Evolutionary conservation across 1,140 invertebrate genomes (phyloP), one percentile per base, ranked within the genome.

Genomic region (Neocloeon triangulifer): DNA sequence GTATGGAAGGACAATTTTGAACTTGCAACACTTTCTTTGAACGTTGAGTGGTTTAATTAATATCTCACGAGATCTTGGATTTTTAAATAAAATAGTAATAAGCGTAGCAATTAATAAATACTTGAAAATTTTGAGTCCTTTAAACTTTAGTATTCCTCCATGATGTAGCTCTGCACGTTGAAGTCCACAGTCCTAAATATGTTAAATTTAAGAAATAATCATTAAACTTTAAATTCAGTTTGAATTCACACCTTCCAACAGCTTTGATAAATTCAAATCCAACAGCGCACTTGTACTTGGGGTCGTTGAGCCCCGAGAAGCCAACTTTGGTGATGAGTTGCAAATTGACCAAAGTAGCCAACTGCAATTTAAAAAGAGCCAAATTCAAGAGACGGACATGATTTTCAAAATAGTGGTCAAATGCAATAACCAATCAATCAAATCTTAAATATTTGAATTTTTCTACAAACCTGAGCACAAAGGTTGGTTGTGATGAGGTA

Each of bases 401-500:
- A 10, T 32, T 31, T 39, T 26, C n/a, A n/a, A n/a, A 18, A 15
- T 2, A 14, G 21, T 5, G 27, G n/a, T n/a, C n/a, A 19, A 37
- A 31, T 13, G 33, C 26, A 15, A 43, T 37, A 42, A 38, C n/a
- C n/a, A n/a, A n/a, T 33, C 15, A 14, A 19, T 19, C 33, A 12
- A 13, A 9, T 16, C 18, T 5, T 17, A 27, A 27, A n/a, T n/a
- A n/a, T n/a, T n/a, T n/a, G n/a, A n/a, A n/a, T n/a, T n/a, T n/a
- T n/a, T n/a, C n/a, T n/a, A 37, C 30, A 23, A 41, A 84, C 70
- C 53, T 84, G 80, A 1, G 69, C 62, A 7, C 80, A 58, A 12
- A 91, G 55, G 50, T 76, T 74, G 37, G 79, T 79, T 37, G 82
- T 84, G 10, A 88, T 61, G 17, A 75, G 69, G 19, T 85, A 71